These are phyloP conservation scores for Seriola dumerili DNA, from an alignment of 2,113 vertebrate species.

Conservation along the genomic window DNA sequence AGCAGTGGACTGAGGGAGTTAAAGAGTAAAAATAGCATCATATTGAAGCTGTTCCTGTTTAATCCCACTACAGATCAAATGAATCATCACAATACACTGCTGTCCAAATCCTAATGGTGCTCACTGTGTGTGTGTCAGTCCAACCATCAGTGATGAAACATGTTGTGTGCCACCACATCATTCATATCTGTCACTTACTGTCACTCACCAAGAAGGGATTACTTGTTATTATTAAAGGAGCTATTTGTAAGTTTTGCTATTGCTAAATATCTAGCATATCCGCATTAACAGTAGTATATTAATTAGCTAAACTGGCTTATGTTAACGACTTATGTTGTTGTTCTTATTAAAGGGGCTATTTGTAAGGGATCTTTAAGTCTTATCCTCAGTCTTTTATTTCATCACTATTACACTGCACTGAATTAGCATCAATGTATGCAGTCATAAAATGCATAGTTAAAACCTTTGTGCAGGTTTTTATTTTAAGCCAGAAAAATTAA, in stretches of 20 bases:
- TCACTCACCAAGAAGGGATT: background rate
- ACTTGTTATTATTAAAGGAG: background rate
- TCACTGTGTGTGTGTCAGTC: background rate
- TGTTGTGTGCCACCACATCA: background rate
- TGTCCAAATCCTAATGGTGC: background rate
- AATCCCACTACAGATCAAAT: background rate
- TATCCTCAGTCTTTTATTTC: too few relatives aligned
- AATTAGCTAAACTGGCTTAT: too few relatives aligned
- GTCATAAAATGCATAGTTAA: too few relatives aligned
- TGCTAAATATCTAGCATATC: too few relatives aligned
- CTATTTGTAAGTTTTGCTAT: too few relatives aligned
- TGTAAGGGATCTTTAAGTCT: too few relatives aligned
- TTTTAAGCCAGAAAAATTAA: too few relatives aligned
- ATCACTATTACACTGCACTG: background rate
- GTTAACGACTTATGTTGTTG: too few relatives aligned
- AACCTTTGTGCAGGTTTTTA: too few relatives aligned
- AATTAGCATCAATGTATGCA: background rate
- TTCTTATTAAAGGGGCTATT: too few relatives aligned
- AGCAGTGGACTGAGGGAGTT: background rate
- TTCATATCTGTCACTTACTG: constrained; percentile 13
- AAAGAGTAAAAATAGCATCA: constrained; percentile 10
- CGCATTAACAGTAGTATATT: too few relatives aligned
- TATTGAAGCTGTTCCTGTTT: background rate
- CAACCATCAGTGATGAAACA: background rate
- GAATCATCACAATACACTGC: background rate